Base-by-base conservation (phyloP, 2,113 vertebrate species). In the Procavia capensis region DNA sequence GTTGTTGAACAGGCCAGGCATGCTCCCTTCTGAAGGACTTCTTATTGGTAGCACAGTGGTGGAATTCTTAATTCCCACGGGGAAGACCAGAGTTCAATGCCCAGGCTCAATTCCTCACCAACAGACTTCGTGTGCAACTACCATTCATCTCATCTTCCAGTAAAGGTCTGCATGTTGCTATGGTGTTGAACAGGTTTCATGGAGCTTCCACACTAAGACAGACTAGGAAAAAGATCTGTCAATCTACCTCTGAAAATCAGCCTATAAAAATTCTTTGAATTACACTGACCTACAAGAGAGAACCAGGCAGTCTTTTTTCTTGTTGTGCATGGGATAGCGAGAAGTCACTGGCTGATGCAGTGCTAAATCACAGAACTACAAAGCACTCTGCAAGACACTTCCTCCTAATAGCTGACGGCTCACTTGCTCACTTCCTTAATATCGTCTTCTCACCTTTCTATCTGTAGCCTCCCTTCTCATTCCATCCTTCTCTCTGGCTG, bases 381-480 rank as follows among this genome's bases (percentile, higher is more conserved):
- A 17, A 36, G 66, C n/a, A 8, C 64, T 86, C 17, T 47, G 24
- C 80, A 88, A 63, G 7, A 7, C 1, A 5, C 27, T 76, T 17
- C 5, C 13, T 64, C 22, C 31, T 39, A 50, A 59, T 3, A 39
- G 19, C 19, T 22, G 50, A 0, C 4, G 34, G 29, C 19, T 36
- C 64, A 10, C 29, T 41, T 74, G 27, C 1, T 89, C 41, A 34
- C 0, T n/a, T 68, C 47, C 47, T 54, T 10, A 39, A 36, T 2
- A 25, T 43, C 24, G 50, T 76, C 29, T 6, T 20, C 25, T 25
- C n/a, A 10, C 36, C 57, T 57, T 61, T 79, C 50, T 34, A 0
- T 16, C 75, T 2, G 3, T 7, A 2, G 0, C 39, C 74, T 59
- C 9, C 17, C 7, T 63, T 31, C 31, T 11, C 0, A 25, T 57